These are phyloP conservation scores for Sebastes reedi DNA, from an alignment of 2,797 vertebrate species.

Conservation along the genomic window DNA sequence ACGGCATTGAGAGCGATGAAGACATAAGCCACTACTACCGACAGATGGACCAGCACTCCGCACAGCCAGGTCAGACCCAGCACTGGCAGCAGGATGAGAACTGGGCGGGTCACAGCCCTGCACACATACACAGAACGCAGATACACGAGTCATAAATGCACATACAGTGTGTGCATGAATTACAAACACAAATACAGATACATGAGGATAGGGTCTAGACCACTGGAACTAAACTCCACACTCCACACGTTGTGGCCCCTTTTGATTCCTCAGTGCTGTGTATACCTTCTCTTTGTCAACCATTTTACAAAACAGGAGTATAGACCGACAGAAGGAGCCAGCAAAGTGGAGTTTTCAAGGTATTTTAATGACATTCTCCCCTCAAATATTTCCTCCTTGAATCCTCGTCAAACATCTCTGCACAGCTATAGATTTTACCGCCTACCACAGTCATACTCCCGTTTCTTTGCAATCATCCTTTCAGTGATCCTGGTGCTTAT, in stretches of 20 bases:
- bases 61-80: slow-evolving; percentile 95
- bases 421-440: slow-evolving; percentile 40
- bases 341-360: slow-evolving; percentile 45
- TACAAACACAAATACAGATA: not conserved
- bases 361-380: slow-evolving; percentile 44
- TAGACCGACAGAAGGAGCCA: slow-evolving; percentile 1
- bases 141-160: not conserved
- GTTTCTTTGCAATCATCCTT: slow-evolving; percentile 55
- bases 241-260: not conserved
- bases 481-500: slow-evolving; percentile 60
- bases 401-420: slow-evolving; percentile 34
- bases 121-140: not conserved
- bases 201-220: not conserved
- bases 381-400: slow-evolving; percentile 46
- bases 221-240: not conserved
- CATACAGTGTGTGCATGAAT: not conserved
- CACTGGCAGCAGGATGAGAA: slow-evolving; percentile 90
- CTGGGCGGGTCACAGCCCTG: slow-evolving; percentile 89
- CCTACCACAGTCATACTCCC: slow-evolving; percentile 30
- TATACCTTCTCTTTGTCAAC: slow-evolving; percentile 1
- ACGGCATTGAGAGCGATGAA: slow-evolving; percentile 91
- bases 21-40: slow-evolving; percentile 84
- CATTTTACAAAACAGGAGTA: slow-evolving; percentile 7
- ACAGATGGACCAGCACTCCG: slow-evolving; percentile 90
- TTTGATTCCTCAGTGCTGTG: not conserved